Evolutionary conservation across 23 tunicate genomes (phyloP), one percentile per base, ranked within the genome.

Genomic region (Trididemnum nubilum): DNA sequence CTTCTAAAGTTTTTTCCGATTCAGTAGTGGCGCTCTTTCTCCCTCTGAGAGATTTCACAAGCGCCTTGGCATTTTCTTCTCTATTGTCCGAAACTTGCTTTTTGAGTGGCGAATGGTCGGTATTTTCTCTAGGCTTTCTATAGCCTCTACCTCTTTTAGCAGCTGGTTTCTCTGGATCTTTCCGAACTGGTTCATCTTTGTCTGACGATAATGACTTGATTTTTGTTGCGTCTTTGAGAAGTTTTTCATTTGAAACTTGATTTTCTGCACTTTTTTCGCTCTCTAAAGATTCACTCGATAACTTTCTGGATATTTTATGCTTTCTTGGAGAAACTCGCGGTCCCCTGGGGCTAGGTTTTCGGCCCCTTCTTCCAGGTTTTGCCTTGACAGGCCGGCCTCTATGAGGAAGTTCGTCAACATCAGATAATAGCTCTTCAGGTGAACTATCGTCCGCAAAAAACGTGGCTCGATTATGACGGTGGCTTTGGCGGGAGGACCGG

Each of bases 211-310:
- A 27, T 19, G 33, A 26, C 12, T 5, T 1, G 33, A 33, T 18
- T 2, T 34, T 26, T 26, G 27, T 49, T 36, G 12, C 29, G 32
- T 38, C 27, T 24, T 69, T 0, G 29, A 38, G 39, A 0, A 21
- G 23, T 72, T 34, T 64, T 33, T 38, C 66, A 12, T 33, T 69
- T 5, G 7, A 5, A 28, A 37, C 2, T 34, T 29, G 18, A 30
- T 69, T 37, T 12, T 69, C 74, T 2, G 4, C 36, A 2, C 36
- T 29, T 38, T 21, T 28, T 39, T 30, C 64, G 27, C 83, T 49
- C 23, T 76, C 35, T 27, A 27, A 7, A 26, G 83, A 78, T 15
- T 85, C 83, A 28, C 83, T 77, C 28, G 89, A 78, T 22, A 78
- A 23, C 66, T 78, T 85, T 66, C 89, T n/a, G 1, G 34, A 34